Evolutionary conservation across 92 coral and sea anemone species (phyloP), one percentile per base, ranked within the genome.

Genomic region (Epizoanthus ramosus): DNA sequence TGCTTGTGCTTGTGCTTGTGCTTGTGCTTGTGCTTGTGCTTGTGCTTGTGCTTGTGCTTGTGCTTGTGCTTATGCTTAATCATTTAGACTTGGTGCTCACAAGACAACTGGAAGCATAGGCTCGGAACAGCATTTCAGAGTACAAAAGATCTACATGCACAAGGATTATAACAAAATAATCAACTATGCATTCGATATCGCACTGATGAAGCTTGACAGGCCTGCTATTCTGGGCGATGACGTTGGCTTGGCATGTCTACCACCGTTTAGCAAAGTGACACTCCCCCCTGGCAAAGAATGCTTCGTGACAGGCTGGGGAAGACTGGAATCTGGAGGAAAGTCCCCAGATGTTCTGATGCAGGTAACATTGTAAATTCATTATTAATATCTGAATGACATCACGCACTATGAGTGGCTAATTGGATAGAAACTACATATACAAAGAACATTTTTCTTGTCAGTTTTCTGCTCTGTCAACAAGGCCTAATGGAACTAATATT

Each of bases 131-230:
- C 8, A 6, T 17, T 70, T 70, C 17, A 24, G 37, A 8, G 74
- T 70, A 53, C 23, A 18, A 70, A 70, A 70, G 74, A 70, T 70
- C 74, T 70, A 41, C 74, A 10, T 25, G 17, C 74, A 70, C 74
- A 70, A 53, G 0, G 45, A 21, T 0, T 70, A 37, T 18, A 7
- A 35, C 31, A 33, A 70, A 22, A 28, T 53, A 12, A 13, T 41
- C 2, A 25, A 70, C 15, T 70, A 35, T 33, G 74, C 74, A n/a
- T 70, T 41, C 45, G 74, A 70, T 12, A 22, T 70, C 1, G 74
- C 74, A 13, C n/a, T 70, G 53, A 18, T 70, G 14, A 70, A 70
- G 21, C 56, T 70, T 4, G 37, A 33, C 15, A 70, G 25, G 18
- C 74, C 74, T 7, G 74, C 74, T 21, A 18, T 70, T 50, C 56